These are phyloP conservation scores for Zaprionus bogoriensis DNA, from an alignment of 2,888 invertebrate species.

Conservation along the genomic window DNA sequence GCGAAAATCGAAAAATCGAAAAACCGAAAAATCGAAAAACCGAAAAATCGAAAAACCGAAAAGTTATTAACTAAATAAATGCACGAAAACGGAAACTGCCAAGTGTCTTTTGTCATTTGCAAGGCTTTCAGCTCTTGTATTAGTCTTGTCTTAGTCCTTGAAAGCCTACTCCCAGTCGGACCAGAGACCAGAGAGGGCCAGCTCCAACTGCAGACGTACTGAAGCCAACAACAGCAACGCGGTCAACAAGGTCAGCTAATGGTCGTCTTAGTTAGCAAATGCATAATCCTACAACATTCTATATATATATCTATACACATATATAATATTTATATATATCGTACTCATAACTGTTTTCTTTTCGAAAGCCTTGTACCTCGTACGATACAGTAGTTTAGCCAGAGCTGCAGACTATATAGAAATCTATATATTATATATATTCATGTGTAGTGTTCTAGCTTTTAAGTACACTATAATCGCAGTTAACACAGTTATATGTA, in stretches of 20 bases:
- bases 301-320: slow-evolving; percentile 33
- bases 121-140: slow-evolving; percentile 38
- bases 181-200: too few species aligned
- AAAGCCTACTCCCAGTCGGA: too few species aligned
- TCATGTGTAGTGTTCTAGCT: slow-evolving; percentile 33
- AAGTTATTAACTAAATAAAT: slow-evolving; percentile 76
- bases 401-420: slow-evolving; percentile 52
- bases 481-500: not conserved
- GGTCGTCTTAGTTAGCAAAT: slow-evolving; percentile 70
- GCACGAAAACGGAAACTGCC: slow-evolving; percentile 60
- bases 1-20: slow-evolving; percentile 46
- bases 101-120: slow-evolving; percentile 62
- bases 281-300: slow-evolving; percentile 53
- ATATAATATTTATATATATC: slow-evolving; percentile 13
- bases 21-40: slow-evolving; percentile 48
- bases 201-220: too few species aligned
- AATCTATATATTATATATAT: slow-evolving; percentile 7
- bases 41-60: slow-evolving; percentile 51
- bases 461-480: slow-evolving; percentile 15
- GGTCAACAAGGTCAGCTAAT: slow-evolving; percentile 73
- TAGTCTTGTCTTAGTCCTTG: not conserved
- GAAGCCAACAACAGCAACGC: too few species aligned
- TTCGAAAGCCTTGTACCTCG: slow-evolving; percentile 29
- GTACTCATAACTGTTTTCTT: slow-evolving; percentile 30
- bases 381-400: slow-evolving; percentile 48